Evolutionary conservation across 1,140 invertebrate genomes (phyloP), one percentile per base, ranked within the genome.

Genomic region (Atopsyche davidsoni): DNA sequence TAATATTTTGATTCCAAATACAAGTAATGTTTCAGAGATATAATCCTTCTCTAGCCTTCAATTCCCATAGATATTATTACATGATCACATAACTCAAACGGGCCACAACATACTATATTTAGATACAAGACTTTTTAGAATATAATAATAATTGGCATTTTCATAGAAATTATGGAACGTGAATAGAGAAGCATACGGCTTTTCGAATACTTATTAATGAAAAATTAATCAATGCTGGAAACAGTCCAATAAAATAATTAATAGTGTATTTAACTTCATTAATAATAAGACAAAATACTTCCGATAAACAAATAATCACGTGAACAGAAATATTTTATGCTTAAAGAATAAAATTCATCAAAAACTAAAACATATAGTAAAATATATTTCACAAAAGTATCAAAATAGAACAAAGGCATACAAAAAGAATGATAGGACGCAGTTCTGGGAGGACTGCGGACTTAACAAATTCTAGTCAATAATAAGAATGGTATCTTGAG

Each of bases 381-480:
- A 51, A 72, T 71, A 71, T 66, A 70, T 66, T 70, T 70, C 65
- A 67, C 68, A 73, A 65, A 73, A 72, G 69, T 73, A 73, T 73
- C 70, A 73, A 73, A 73, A 73, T 71, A 65, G 65, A 73, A 72
- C 70, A 42, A 73, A 70, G 67, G 67, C 64, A 68, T 72, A 72
- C 68, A 70, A 69, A 71, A 24, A 44, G 16, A 17, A 41, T 45
- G 41, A 14, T 28, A 38, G 40, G 14, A 25, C 4, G 21, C 28
- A 51, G 22, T 43, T n/a, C n/a, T n/a, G n/a, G n/a, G n/a, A n/a
- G n/a, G n/a, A n/a, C n/a, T n/a, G n/a, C n/a, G n/a, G n/a, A n/a
- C n/a, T n/a, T n/a, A n/a, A n/a, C n/a, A n/a, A n/a, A n/a, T n/a
- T n/a, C n/a, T n/a, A n/a, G n/a, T n/a, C n/a, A n/a, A n/a, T n/a